phyloP scores from a whole-genome alignment of 2,888 invertebrate species.

The Drosophila pullipes region DNA sequence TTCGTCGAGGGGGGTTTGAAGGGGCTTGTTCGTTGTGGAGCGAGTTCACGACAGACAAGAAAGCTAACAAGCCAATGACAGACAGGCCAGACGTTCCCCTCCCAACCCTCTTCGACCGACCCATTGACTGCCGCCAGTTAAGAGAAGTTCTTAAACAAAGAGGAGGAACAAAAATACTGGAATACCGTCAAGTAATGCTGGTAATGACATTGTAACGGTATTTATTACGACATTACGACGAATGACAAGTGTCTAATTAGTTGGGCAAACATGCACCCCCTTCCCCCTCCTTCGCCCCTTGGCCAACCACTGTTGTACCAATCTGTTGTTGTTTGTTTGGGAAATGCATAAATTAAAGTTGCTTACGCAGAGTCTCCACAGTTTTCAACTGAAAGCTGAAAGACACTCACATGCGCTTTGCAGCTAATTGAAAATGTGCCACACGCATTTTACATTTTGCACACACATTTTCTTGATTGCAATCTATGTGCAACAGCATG shows the following conservation, averaged over 20 bases:
- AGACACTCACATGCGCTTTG: neutral
- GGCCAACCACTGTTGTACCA: neutral
- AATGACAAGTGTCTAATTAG: slow-evolving; percentile 81
- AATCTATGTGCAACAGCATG: slow-evolving; percentile 27
- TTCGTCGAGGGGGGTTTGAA: neutral
- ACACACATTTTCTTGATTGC: slow-evolving; percentile 41
- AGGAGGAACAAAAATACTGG: slow-evolving; percentile 31
- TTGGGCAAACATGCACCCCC: slow-evolving; percentile 61
- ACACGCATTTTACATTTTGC: slow-evolving; percentile 27
- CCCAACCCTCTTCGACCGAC: neutral
- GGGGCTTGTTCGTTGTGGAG: neutral
- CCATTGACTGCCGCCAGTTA: slow-evolving; percentile 43
- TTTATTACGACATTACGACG: slow-evolving; percentile 80
- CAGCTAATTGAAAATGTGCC: slow-evolving; percentile 35
- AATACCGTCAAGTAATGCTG: slow-evolving; percentile 75
- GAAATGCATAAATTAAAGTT: slow-evolving; percentile 55
- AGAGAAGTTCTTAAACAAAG: slow-evolving; percentile 37
- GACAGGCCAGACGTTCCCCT: slow-evolving; percentile 38
- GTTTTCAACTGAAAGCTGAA: slow-evolving; percentile 14
- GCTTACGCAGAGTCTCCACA: slow-evolving; percentile 10
- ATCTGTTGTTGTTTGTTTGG: slow-evolving; percentile 39
- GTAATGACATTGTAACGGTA: slow-evolving; percentile 82
- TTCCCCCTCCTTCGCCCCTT: no score
- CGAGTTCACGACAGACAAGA: slow-evolving; percentile 50
- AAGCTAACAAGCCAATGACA: slow-evolving; percentile 80